phyloP scores from a whole-genome alignment of 1,140 invertebrate species.

The Mactra quadrangularis region DNA sequence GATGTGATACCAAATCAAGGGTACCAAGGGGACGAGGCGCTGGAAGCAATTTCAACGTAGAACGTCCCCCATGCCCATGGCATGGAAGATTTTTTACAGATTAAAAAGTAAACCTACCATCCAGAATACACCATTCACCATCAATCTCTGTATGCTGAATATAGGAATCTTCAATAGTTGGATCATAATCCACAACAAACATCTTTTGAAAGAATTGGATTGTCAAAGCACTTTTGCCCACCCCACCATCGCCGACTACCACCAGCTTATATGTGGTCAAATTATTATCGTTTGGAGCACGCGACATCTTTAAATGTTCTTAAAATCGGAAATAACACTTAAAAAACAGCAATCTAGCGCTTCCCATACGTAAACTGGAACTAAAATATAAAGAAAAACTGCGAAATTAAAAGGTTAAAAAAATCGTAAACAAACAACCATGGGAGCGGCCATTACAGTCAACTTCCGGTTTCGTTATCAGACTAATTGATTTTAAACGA shows the following conservation, averaged over 20 bases:
- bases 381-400: no score
- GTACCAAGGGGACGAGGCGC: no score
- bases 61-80: no score
- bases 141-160: constrained; percentile 98
- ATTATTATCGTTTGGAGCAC: constrained; percentile 90
- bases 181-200: constrained; percentile 99
- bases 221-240: constrained; percentile 95
- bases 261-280: constrained; percentile 94
- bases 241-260: constrained; percentile 94
- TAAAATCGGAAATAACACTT: background rate
- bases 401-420: constrained; percentile 15
- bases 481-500: constrained; percentile 5
- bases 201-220: constrained; percentile 99
- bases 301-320: constrained; percentile 67
- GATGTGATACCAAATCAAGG: no score
- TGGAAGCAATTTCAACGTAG: no score
- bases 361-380: background rate
- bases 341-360: no score
- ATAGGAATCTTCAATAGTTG: constrained; percentile 99
- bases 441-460: constrained; percentile 44
- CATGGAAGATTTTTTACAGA: no score
- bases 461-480: constrained; percentile 25
- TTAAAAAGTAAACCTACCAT: no score
- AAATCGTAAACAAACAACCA: constrained; percentile 6
- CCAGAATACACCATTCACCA: constrained; percentile 94